phyloP scores from a whole-genome alignment of 2,113 vertebrate species.

The Caranx ignobilis region DNA sequence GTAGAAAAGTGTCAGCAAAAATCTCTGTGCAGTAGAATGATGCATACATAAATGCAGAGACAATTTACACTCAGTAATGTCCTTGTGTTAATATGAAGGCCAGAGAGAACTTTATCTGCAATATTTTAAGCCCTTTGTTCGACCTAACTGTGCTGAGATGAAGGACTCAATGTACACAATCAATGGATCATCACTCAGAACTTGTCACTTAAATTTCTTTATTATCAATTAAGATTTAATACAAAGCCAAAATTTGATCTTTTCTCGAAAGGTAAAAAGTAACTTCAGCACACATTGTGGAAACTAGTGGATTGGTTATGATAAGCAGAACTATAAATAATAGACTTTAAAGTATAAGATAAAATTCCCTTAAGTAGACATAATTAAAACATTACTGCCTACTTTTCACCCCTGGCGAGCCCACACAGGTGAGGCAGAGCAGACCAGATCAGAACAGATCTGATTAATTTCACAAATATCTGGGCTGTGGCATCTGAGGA shows the following conservation, averaged over 20 bases:
- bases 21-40: conserved; percentile 10
- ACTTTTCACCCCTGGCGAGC: conserved; percentile 26
- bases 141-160: background rate
- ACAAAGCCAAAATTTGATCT: background rate
- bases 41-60: background rate
- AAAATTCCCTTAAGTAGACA: conserved; percentile 35
- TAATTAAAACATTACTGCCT: conserved; percentile 56
- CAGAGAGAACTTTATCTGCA: conserved; percentile 18
- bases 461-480: conserved; percentile 44
- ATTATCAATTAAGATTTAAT: background rate
- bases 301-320: background rate
- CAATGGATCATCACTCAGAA: background rate
- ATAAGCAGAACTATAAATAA: conserved; percentile 41
- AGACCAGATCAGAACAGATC: conserved; percentile 41
- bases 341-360: conserved; percentile 14
- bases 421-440: conserved; percentile 33
- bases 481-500: conserved; percentile 27
- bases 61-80: background rate
- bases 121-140: conserved; percentile 18
- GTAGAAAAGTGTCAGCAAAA: conserved; percentile 14
- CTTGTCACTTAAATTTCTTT: background rate
- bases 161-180: background rate
- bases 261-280: conserved; percentile 15
- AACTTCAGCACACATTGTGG: background rate
- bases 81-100: conserved; percentile 13